These are phyloP conservation scores for Drosophila formosana DNA, from an alignment of 2,888 invertebrate species.

Conservation along the genomic window DNA sequence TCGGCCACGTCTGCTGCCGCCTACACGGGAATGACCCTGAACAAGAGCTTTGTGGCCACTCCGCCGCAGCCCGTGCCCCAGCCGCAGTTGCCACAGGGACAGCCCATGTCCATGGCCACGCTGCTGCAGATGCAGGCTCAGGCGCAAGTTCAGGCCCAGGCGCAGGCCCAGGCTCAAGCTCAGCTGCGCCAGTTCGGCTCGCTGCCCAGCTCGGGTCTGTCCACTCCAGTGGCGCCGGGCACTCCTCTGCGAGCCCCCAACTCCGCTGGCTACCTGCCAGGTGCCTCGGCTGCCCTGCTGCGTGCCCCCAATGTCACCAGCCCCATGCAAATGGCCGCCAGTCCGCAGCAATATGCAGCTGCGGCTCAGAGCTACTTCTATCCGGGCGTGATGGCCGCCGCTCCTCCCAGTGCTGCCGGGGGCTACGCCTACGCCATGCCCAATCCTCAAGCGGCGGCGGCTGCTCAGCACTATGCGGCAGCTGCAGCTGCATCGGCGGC, in stretches of 20 bases:
- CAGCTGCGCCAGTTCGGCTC: slow-evolving; percentile 66
- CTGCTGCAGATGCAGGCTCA: slow-evolving; percentile 66
- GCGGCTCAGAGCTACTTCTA: slow-evolving; percentile 84
- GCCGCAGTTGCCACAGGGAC: slow-evolving; percentile 50
- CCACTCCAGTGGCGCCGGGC: slow-evolving; percentile 66
- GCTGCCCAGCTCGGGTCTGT: slow-evolving; percentile 66
- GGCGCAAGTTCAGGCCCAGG: slow-evolving; percentile 40
- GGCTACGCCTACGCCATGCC: slow-evolving; percentile 85
- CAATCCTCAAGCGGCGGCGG: slow-evolving; percentile 74
- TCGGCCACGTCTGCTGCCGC: slow-evolving; percentile 85
- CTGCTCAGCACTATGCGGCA: slow-evolving; percentile 71
- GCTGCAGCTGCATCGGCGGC: slow-evolving; percentile 64
- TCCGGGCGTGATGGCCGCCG: slow-evolving; percentile 84
- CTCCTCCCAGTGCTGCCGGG: slow-evolving; percentile 74
- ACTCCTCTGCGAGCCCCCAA: slow-evolving; percentile 62
- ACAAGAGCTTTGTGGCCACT: slow-evolving; percentile 85
- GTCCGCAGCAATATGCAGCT: slow-evolving; percentile 65
- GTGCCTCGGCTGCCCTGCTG: slow-evolving; percentile 46
- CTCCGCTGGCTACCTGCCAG: slow-evolving; percentile 65
- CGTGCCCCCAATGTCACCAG: slow-evolving; percentile 60
- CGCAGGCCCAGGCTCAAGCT: slow-evolving; percentile 48
- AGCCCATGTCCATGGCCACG: slow-evolving; percentile 61
- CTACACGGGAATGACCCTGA: slow-evolving; percentile 90
- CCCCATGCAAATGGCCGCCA: slow-evolving; percentile 60
- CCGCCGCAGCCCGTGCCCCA: slow-evolving; percentile 59